A percentile compares a stretch with the other conserved stretches of the same genome.
Evolutionary conservation across 1,140 invertebrate species (phyloP).

Genomic region (Drosophila tani): DNA sequence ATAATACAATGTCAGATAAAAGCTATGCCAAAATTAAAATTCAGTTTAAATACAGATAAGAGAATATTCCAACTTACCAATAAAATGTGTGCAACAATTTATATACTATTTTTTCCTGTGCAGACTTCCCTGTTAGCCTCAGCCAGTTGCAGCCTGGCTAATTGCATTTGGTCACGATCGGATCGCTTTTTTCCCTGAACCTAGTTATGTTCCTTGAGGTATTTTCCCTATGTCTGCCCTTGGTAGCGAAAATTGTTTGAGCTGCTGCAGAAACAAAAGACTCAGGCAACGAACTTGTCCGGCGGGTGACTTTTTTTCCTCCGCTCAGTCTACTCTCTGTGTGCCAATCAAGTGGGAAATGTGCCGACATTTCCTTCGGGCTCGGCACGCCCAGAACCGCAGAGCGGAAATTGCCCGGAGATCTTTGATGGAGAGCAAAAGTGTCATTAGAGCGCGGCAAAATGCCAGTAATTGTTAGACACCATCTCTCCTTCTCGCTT

Average conservation of each 20-base stretch:
- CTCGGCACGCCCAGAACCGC: constrained; percentile 48
- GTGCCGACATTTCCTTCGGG: constrained; percentile 66
- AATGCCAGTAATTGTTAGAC: constrained; percentile 42
- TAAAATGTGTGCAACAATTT: too few species aligned
- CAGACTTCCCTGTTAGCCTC: constrained; percentile 19
- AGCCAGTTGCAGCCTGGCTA: constrained; percentile 55
- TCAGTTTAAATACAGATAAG: too few species aligned
- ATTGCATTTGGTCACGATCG: constrained; percentile 81
- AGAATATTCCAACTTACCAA: too few species aligned
- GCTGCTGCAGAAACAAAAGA: constrained; percentile 60
- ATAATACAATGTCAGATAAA: too few species aligned
- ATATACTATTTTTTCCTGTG: constrained; percentile 18
- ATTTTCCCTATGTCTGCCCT: constrained; percentile 63
- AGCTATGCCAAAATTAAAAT: too few species aligned
- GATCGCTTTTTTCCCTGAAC: constrained; percentile 48
- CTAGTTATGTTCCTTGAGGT: constrained; percentile 47
- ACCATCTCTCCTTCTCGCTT: constrained; percentile 18
- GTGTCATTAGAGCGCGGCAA: constrained; percentile 65
- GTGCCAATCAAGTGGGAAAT: constrained; percentile 69
- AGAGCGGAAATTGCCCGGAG: constrained; percentile 62
- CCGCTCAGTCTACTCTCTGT: background rate
- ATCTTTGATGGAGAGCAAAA: constrained; percentile 67
- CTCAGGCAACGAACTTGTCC: constrained; percentile 69
- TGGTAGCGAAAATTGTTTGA: constrained; percentile 70
- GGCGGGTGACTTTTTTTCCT: constrained; percentile 32